These are phyloP conservation scores for Drosophila fuyamai DNA, from an alignment of 1,140 invertebrate genomes.

Conservation along the genomic window DNA sequence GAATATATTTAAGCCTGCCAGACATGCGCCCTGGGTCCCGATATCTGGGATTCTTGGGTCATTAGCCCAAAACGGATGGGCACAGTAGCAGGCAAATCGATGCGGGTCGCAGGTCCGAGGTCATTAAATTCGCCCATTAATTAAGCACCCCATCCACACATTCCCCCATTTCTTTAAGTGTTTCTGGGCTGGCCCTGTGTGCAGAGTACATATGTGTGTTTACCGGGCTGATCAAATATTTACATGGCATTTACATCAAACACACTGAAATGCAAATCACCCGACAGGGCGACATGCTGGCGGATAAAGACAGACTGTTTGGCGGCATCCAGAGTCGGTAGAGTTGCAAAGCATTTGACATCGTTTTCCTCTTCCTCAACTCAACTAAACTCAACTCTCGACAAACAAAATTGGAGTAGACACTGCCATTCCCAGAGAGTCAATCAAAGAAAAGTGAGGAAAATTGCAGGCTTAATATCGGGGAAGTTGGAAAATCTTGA, in stretches of 20 bases:
- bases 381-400: slow-evolving; percentile 20
- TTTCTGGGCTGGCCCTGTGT: slow-evolving; percentile 23
- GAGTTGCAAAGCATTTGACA: slow-evolving; percentile 42
- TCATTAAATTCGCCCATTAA: slow-evolving; percentile 58
- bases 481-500: slow-evolving; percentile 13
- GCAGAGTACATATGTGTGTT: slow-evolving; percentile 18
- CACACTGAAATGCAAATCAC: slow-evolving; percentile 57
- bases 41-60: slow-evolving; percentile 46
- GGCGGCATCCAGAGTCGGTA: slow-evolving; percentile 33
- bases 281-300: slow-evolving; percentile 34
- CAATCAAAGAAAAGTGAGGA: slow-evolving; percentile 60
- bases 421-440: slow-evolving; percentile 43
- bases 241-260: slow-evolving; percentile 65
- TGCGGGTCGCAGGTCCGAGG: slow-evolving; percentile 18
- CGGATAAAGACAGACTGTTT: slow-evolving; percentile 47
- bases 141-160: slow-evolving; percentile 27
- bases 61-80: slow-evolving; percentile 50
- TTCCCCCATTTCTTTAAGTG: slow-evolving; percentile 20
- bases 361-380: slow-evolving; percentile 31
- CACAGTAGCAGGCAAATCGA: slow-evolving; percentile 46
- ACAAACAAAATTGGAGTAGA: slow-evolving; percentile 58
- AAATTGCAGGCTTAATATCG: slow-evolving; percentile 45
- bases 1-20: slow-evolving; percentile 44
- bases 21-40: slow-evolving; percentile 43
- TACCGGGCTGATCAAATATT: slow-evolving; percentile 57